These are phyloP conservation scores for Pseudotriccus pelzelni DNA, from an alignment of 2,797 vertebrate genomes.

Conservation along the genomic window DNA sequence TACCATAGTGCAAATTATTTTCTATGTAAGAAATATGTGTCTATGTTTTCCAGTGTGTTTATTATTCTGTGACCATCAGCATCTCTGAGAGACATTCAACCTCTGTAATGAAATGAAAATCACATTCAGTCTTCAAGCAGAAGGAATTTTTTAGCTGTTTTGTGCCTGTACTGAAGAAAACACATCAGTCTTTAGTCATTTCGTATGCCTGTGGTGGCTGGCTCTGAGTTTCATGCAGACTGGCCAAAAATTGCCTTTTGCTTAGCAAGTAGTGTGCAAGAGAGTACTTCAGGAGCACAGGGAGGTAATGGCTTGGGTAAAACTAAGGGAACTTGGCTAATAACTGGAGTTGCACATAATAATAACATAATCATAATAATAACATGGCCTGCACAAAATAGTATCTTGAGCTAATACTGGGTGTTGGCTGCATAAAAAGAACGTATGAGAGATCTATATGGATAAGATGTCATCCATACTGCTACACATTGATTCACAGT, in stretches of 20 bases:
- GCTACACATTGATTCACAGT: too few relatives aligned
- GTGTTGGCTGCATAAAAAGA: neutral
- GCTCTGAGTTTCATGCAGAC: neutral
- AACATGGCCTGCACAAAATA: neutral
- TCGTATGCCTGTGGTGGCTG: neutral
- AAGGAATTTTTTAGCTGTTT: neutral
- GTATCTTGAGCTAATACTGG: neutral
- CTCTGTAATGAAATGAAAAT: neutral
- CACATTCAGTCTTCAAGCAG: neutral
- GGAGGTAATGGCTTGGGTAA: neutral
- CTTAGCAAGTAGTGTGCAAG: neutral
- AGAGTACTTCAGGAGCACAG: neutral
- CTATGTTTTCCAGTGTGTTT: neutral
- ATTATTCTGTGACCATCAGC: neutral
- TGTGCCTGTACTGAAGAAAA: neutral
- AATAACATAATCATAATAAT: too few relatives aligned
- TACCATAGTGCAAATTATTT: neutral
- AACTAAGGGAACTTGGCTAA: neutral
- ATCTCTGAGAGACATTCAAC: neutral
- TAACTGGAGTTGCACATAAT: neutral
- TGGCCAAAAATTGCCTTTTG: neutral
- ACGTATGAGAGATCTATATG: neutral
- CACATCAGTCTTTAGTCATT: neutral
- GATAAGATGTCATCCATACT: neutral
- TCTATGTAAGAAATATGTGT: neutral